A percentile compares a stretch with the other conserved stretches of the same genome.
phyloP scores from a whole-genome alignment of 2,888 invertebrate genomes.

The Drosophila suboccidentalis region DNA sequence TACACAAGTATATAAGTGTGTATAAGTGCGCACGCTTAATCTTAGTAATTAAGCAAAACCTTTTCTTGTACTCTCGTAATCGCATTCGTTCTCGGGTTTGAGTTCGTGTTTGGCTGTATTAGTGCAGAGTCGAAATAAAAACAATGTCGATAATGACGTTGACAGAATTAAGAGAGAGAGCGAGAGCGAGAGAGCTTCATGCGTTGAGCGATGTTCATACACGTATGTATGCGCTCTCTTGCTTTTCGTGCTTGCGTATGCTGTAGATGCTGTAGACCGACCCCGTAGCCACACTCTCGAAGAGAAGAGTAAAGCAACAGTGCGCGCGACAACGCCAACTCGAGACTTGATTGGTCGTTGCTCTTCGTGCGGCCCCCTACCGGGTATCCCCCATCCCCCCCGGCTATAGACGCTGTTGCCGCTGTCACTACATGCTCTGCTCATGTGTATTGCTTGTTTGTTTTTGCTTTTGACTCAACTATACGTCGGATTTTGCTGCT shows the following conservation, averaged over 20 bases:
- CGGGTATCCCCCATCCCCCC: constrained; percentile 12
- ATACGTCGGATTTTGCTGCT: constrained; percentile 22
- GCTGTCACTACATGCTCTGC: constrained; percentile 35
- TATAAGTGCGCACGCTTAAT: constrained; percentile 4
- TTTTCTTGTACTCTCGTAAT: not conserved
- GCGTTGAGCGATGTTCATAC: not conserved
- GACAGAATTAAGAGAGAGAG: constrained; percentile 44
- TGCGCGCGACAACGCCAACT: constrained; percentile 51
- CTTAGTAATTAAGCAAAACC: constrained; percentile 51
- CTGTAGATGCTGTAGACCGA: constrained; percentile 37
- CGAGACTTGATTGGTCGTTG: constrained; percentile 74
- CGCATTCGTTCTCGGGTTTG: not conserved
- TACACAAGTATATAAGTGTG: not conserved
- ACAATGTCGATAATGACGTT: constrained; percentile 32
- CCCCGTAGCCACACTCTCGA: constrained; percentile 12
- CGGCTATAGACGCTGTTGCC: constrained; percentile 27
- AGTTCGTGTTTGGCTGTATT: not conserved
- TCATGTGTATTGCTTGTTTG: constrained; percentile 53
- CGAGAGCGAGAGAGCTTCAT: not conserved
- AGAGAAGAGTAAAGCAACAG: constrained; percentile 70
- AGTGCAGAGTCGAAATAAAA: constrained; percentile 11
- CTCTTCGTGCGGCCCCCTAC: constrained; percentile 52
- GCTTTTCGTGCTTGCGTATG: constrained; percentile 36
- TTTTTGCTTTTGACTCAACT: constrained; percentile 31
- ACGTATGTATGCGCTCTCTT: constrained; percentile 43